Evolutionary conservation across 2,113 vertebrate species (phyloP), one percentile per base, ranked within the genome.

Genomic region (Pseudorectes ferrugineus): DNA sequence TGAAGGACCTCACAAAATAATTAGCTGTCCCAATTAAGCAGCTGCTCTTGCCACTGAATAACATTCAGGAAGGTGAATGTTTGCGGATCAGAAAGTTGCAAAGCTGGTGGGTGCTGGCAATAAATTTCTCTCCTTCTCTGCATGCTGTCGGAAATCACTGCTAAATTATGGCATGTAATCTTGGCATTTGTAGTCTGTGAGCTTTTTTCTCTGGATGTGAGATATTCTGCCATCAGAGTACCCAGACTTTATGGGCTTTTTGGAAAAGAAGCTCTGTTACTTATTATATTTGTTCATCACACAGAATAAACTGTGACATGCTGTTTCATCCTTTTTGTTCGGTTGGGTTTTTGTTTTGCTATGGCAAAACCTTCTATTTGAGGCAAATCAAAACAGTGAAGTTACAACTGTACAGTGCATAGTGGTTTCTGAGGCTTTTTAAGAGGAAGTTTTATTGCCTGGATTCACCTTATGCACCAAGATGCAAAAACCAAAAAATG

Each of bases 11-110:
- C 70, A 57, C 66, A 89, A 87, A 85, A 82, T 92, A 97, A 95
- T 91, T 94, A 83, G 51, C 57, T 91, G 73, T 91, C 77, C 84
- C 75, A 82, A 85, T 95, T 89, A 95, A 81, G 70, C 73, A 76
- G 80, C 84, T 82, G 85, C 52, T 78, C 52, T 75, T 93, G 88
- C 84, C 61, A 55, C 77, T 78, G 91, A 91, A 61, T 73, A 89
- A 72, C 2, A 1, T 52, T 72, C 16, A 42, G 91, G 87, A 92
- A 92, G 55, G 77, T 89, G 85, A 87, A 92, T 0, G 9, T n/a
- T 81, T 75, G 14, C 0, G 0, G 59, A 87, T 89, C 31, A 85
- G 65, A 89, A 81, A 61, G 42, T 22, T 61, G 54, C 20, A 65
- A 76, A 89, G 80, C 66, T 68, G 40, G 61, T 94, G 62, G 71